These are phyloP conservation scores for Galleria mellonella DNA, from an alignment of 1,140 invertebrate species.

Conservation along the genomic window DNA sequence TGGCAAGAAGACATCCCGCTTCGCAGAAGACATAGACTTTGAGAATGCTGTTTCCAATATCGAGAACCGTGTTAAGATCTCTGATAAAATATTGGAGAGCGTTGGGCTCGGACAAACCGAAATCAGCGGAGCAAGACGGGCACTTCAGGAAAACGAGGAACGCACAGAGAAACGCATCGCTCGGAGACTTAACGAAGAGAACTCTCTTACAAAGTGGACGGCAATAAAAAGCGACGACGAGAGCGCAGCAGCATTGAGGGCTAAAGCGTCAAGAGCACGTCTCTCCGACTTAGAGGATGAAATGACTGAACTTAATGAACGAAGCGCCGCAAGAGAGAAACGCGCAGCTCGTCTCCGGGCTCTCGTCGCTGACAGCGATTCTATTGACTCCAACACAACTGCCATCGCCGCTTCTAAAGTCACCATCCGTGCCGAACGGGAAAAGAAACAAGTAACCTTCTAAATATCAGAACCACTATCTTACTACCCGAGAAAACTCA, in stretches of 20 bases:
- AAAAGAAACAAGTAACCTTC: slow-evolving; percentile 70
- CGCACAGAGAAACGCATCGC: slow-evolving; percentile 71
- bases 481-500: slow-evolving; percentile 10
- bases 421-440: slow-evolving; percentile 49
- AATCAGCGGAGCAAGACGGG: slow-evolving; percentile 49
- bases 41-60: slow-evolving; percentile 73
- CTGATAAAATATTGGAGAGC: slow-evolving; percentile 76
- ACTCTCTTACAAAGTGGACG: slow-evolving; percentile 73
- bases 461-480: slow-evolving; percentile 28
- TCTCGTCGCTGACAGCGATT: slow-evolving; percentile 72
- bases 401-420: slow-evolving; percentile 40
- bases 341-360: slow-evolving; percentile 74
- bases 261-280: slow-evolving; percentile 68
- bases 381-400: slow-evolving; percentile 32
- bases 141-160: slow-evolving; percentile 67
- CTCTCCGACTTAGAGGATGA: slow-evolving; percentile 77
- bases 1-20: slow-evolving; percentile 69
- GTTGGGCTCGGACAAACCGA: slow-evolving; percentile 68
- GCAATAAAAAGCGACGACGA: slow-evolving; percentile 63
- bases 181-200: slow-evolving; percentile 55
- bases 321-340: slow-evolving; percentile 75
- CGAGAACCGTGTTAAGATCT: slow-evolving; percentile 72
- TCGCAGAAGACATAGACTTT: slow-evolving; percentile 75
- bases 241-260: slow-evolving; percentile 50
- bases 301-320: slow-evolving; percentile 75